Base-by-base conservation (phyloP, 2,113 vertebrate species). In the Clarias magur region DNA sequence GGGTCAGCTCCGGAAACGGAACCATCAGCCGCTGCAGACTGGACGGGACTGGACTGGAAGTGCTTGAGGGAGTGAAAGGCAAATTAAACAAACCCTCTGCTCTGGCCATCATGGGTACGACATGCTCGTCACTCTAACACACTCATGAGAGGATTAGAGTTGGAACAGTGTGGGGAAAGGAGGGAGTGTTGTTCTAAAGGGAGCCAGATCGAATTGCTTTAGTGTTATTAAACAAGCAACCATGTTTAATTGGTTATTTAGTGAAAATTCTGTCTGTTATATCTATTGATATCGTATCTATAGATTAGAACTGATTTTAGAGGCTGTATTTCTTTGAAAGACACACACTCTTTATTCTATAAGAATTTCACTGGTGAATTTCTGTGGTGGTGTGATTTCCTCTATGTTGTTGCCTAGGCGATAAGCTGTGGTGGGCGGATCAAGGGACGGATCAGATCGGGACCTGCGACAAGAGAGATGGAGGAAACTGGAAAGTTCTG, bases 371-470 rank as follows among this genome's bases (percentile, higher is more conserved):
- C 3, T 9, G 63, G 4, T 67, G 63, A n/a, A n/a, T n/a, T n/a
- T 67, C 15, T 10, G 30, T 16, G 48, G 21, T 79, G 13, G 8
- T 6, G 59, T 38, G 59, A 34, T 12, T 0, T 38, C 4, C 19
- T 62, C 59, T 62, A 27, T 85, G 68, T 19, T 7, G 53, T 62
- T 16, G 0, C 83, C n/a, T 90, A 99, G 98, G 97, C 0, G 94
- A 98, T 76, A 97, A 97, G 92, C 93, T 99, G 88, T 99, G 98
- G 98, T 99, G 98, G 98, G 98, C 98, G 0, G 98, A 99, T 89
- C 98, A 99, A 92, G 97, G 96, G 83, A 97, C 97, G 0, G 98
- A 99, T 93, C 97, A 98, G 93, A 97, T 99, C 91, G 98, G 98
- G 80, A 99, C 96, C 0, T 99, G 97, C 92, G 96, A 96, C 93